These are phyloP conservation scores for Sapayoa aenigma DNA, from an alignment of 2,113 vertebrate genomes.

Conservation along the genomic window DNA sequence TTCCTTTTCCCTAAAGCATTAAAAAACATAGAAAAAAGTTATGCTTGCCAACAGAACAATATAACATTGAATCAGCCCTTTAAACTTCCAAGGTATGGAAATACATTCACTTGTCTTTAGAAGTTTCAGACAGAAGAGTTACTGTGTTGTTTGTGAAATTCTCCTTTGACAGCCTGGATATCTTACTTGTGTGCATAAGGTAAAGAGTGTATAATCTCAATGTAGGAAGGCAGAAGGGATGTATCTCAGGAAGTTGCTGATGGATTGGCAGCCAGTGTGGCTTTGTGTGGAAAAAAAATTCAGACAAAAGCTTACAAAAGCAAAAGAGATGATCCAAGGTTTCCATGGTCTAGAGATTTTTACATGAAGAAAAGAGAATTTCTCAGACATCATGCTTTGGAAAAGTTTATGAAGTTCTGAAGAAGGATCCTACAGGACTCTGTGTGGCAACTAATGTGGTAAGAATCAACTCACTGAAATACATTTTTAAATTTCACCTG, in stretches of 20 bases:
- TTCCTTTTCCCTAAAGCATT: not conserved
- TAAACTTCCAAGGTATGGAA: too few species aligned
- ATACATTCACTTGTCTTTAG: too few species aligned
- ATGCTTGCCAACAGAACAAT: too few species aligned
- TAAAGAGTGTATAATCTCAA: not conserved
- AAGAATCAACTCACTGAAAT: not conserved
- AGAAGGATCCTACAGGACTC: not conserved
- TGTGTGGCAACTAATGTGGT: not conserved
- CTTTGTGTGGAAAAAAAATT: not conserved
- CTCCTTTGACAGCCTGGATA: too few species aligned
- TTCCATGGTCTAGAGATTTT: not conserved
- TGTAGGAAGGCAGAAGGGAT: not conserved
- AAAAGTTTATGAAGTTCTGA: not conserved
- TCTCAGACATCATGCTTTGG: not conserved
- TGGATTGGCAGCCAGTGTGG: not conserved
- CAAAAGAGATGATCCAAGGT: not conserved
- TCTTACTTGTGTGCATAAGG: not conserved
- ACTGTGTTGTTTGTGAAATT: too few species aligned
- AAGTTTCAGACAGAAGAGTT: too few species aligned
- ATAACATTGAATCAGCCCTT: too few species aligned
- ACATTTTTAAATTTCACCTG: not conserved
- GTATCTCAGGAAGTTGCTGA: not conserved
- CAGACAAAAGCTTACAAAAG: not conserved
- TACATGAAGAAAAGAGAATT: not conserved
- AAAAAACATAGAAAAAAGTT: not conserved